Conservation (phyloP, 2,797 vertebrate genomes). For the Limnodromus scolopaceus region DNA sequence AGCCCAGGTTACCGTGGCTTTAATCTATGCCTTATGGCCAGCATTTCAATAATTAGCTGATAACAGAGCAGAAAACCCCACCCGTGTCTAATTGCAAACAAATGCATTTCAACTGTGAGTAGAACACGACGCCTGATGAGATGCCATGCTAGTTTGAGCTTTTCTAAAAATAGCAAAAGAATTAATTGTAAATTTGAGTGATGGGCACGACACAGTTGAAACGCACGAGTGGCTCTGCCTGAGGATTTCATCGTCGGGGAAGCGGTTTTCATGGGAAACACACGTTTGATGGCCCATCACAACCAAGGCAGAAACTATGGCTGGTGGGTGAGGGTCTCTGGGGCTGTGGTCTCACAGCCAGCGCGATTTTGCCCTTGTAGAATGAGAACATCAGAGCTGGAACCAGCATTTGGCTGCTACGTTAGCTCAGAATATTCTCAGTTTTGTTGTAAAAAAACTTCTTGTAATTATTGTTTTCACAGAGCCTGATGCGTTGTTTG, state of each 20-base stretch:
- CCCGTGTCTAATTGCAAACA: neutral
- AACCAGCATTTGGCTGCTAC: neutral
- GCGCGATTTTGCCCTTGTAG: neutral
- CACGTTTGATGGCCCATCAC: accelerated
- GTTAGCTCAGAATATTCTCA: neutral
- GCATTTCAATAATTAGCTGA: neutral
- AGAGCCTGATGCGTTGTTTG: neutral
- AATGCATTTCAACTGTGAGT: neutral
- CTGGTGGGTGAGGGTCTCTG: neutral
- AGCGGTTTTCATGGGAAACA: neutral
- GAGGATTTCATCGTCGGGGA: accelerated
- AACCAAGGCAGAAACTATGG: accelerated
- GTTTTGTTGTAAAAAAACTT: neutral
- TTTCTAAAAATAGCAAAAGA: neutral
- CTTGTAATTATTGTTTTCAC: neutral
- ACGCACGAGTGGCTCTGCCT: neutral
- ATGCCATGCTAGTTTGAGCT: accelerated
- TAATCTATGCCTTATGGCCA: neutral
- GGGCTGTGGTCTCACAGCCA: neutral
- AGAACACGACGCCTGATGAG: accelerated
- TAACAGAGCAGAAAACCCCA: neutral
- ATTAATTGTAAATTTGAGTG: neutral
- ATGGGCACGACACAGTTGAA: accelerated
- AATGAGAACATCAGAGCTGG: neutral
- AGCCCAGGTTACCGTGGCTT: neutral